A percentile compares a stretch with the other conserved stretches of the same genome.
These are phyloP conservation scores for Podarcis cretensis DNA, from an alignment of 2,113 vertebrate species.

Conservation along the genomic window DNA sequence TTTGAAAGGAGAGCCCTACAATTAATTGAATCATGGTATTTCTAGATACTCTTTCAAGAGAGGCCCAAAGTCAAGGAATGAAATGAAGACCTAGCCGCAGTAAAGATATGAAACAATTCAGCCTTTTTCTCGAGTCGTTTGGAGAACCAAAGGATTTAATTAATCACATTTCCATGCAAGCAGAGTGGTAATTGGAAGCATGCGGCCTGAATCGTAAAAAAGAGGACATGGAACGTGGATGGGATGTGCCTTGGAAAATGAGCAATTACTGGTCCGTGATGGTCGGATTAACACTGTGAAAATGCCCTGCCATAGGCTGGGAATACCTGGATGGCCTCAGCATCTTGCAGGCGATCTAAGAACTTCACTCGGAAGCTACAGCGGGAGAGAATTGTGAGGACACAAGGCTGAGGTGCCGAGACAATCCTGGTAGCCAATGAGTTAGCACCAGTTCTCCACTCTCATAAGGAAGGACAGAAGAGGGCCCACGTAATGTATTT, in stretches of 20 bases:
- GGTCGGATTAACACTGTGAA: accelerated
- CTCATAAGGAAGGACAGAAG: accelerated
- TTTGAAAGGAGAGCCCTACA: slow-evolving; percentile 50
- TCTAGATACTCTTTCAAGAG: slow-evolving; percentile 55
- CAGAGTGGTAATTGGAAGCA: slow-evolving; percentile 6
- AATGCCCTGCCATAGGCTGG: background rate
- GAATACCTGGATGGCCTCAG: accelerated
- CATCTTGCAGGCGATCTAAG: accelerated
- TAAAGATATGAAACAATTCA: slow-evolving; percentile 57
- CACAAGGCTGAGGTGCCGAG: background rate
- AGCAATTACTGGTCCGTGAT: background rate
- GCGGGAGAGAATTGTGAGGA: background rate
- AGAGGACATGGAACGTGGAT: accelerated
- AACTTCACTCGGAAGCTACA: background rate
- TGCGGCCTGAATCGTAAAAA: background rate
- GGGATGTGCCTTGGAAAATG: background rate
- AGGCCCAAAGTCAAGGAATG: slow-evolving; percentile 53
- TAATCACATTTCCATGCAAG: slow-evolving; percentile 19
- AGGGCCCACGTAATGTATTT: slow-evolving; percentile 31
- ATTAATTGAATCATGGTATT: slow-evolving; percentile 69
- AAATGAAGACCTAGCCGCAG: slow-evolving; percentile 51
- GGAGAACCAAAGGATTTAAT: slow-evolving; percentile 29
- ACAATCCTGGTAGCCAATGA: background rate
- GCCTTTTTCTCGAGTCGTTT: slow-evolving; percentile 37
- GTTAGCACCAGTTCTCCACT: background rate